These are phyloP conservation scores for Eleutherodactylus coqui DNA, from an alignment of 2,797 vertebrate species.

Conservation along the genomic window DNA sequence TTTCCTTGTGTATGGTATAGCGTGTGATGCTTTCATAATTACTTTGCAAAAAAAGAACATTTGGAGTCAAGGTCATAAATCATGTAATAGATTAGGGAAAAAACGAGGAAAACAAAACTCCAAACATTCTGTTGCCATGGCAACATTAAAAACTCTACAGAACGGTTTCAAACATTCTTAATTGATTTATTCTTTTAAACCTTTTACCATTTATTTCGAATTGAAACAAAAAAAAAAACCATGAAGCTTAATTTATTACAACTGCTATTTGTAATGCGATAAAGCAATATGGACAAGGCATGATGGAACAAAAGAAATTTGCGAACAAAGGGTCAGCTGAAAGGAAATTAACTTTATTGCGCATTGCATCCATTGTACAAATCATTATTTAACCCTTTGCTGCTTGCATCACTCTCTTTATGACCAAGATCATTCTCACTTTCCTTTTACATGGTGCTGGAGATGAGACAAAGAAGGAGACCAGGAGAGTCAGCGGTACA, in stretches of 20 bases:
- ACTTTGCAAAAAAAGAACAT: conserved; percentile 51
- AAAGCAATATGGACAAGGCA: background rate
- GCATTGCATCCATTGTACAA: background rate
- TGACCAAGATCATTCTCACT: background rate
- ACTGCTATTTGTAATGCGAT: conserved; percentile 1
- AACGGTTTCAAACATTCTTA: conserved; percentile 41
- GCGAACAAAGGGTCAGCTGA: conserved; percentile 23
- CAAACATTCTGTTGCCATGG: conserved; percentile 43
- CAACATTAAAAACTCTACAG: conserved; percentile 41
- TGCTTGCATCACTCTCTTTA: background rate
- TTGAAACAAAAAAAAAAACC: background rate
- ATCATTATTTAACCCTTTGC: background rate
- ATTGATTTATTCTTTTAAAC: conserved; percentile 42
- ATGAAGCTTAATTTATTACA: background rate
- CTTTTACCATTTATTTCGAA: conserved; percentile 22
- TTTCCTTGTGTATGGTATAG: conserved; percentile 15
- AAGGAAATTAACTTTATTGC: conserved; percentile 21
- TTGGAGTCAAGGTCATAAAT: conserved; percentile 56
- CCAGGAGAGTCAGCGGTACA: too few species aligned
- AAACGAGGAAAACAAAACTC: conserved; percentile 46
- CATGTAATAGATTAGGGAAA: conserved; percentile 55
- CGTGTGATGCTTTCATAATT: conserved; percentile 41
- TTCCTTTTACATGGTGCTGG: background rate
- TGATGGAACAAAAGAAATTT: conserved; percentile 3
- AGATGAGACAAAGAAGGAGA: too few species aligned